Percentiles rank a stretch among this genome's conserved stretches.
phyloP scores from a whole-genome alignment of 2,113 vertebrate genomes.

The Origma solitaria region DNA sequence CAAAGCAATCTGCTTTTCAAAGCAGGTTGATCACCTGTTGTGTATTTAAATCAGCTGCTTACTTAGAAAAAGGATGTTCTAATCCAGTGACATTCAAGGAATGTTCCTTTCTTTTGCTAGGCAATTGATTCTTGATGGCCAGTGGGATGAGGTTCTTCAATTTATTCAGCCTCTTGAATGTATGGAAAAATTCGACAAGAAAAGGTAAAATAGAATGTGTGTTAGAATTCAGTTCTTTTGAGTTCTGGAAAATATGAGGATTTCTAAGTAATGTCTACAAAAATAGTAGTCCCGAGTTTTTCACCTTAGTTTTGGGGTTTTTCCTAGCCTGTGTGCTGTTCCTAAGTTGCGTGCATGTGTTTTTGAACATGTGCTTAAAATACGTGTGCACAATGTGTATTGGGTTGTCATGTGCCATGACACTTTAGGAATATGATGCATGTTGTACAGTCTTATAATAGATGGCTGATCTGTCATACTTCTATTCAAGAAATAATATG shows the following conservation, averaged over 20 bases:
- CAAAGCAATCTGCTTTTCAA: neutral
- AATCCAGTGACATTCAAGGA: neutral
- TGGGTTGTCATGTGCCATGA: neutral
- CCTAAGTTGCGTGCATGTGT: neutral
- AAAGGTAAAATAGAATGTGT: conserved; percentile 77
- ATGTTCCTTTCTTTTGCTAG: conserved; percentile 65
- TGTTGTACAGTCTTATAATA: neutral
- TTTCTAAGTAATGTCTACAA: neutral
- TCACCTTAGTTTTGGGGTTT: fast-evolving
- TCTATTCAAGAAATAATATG: neutral
- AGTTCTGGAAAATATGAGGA: neutral
- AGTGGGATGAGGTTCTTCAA: conserved; percentile 98
- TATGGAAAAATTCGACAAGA: conserved; percentile 97
- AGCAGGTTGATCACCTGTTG: neutral
- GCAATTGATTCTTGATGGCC: conserved; percentile 93
- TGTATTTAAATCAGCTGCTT: neutral
- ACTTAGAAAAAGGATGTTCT: neutral
- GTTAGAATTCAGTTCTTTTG: neutral
- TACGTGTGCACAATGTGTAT: fast-evolving
- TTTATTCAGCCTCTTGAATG: conserved; percentile 97
- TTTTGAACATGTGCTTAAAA: neutral
- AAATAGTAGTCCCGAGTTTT: neutral
- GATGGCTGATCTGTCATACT: neutral
- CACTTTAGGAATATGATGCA: neutral
- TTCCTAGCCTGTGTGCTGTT: neutral